Evolutionary conservation across 2,113 vertebrate genomes (phyloP).

Genomic region (Cryptotis parvus): DNA sequence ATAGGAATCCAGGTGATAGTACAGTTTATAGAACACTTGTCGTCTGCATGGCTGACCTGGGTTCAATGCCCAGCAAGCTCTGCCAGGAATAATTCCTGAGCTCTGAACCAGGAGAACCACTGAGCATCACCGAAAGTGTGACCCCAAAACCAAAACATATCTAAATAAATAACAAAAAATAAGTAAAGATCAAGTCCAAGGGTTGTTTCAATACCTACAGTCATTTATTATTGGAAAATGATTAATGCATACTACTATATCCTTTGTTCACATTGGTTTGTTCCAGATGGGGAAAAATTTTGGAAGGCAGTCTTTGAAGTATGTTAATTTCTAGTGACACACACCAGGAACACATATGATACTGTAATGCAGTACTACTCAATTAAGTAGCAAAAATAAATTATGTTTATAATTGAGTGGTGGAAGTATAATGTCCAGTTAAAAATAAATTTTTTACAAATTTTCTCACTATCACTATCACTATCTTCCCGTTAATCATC

Average conservation of each 20-base stretch:
- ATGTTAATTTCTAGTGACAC: neutral
- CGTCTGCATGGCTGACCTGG: too few relatives aligned
- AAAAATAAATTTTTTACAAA: slow-evolving; percentile 32
- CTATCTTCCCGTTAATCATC: too few relatives aligned
- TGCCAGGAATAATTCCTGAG: too few relatives aligned
- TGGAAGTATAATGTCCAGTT: neutral
- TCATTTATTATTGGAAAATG: neutral
- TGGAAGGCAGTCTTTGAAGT: slow-evolving; percentile 1
- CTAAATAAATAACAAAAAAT: too few relatives aligned
- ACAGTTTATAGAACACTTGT: too few relatives aligned
- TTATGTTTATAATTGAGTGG: neutral
- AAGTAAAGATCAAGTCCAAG: slow-evolving; percentile 33
- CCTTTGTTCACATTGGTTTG: neutral
- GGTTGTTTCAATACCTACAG: neutral
- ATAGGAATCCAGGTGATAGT: neutral
- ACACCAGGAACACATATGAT: neutral
- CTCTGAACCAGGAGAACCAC: too few relatives aligned
- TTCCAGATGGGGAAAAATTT: neutral
- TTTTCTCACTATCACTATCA: too few relatives aligned
- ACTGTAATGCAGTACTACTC: neutral
- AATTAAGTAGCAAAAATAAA: neutral
- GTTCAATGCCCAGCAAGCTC: too few relatives aligned
- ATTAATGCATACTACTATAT: neutral
- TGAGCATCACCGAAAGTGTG: too few relatives aligned
- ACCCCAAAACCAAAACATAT: too few relatives aligned